These are phyloP conservation scores for Tuberolachnus salignus DNA, from an alignment of 2,888 invertebrate genomes.

Conservation along the genomic window DNA sequence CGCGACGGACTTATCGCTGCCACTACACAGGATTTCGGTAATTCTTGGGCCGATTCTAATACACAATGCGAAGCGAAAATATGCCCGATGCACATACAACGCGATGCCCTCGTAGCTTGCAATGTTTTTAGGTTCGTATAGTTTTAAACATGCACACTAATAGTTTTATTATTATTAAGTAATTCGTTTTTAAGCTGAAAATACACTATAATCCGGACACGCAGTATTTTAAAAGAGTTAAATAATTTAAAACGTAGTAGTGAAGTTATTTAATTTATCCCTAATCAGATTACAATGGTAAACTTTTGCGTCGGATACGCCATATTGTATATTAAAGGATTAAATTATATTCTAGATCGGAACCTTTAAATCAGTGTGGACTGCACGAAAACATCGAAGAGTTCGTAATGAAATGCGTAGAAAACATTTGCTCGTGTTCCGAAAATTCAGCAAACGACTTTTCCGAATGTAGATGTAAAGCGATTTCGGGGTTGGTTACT, in stretches of 20 bases:
- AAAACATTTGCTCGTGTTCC: constrained; percentile 77
- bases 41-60: constrained; percentile 69
- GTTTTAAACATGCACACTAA: background rate
- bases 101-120: constrained; percentile 73
- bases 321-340: constrained; percentile 1
- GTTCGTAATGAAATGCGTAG: constrained; percentile 75
- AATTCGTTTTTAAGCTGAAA: too few relatives aligned
- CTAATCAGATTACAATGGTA: too few relatives aligned
- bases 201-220: too few relatives aligned
- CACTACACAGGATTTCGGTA: constrained; percentile 75
- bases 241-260: too few relatives aligned
- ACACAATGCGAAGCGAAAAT: constrained; percentile 68
- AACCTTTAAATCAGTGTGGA: constrained; percentile 71
- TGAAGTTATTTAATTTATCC: too few relatives aligned
- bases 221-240: too few relatives aligned
- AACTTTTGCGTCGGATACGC: too few relatives aligned
- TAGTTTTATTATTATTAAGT: too few relatives aligned
- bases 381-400: constrained; percentile 71
- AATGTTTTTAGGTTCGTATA: constrained; percentile 63
- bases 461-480: constrained; percentile 71
- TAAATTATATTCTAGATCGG: constrained; percentile 62
- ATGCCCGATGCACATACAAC: constrained; percentile 70
- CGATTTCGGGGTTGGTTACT: constrained; percentile 74
- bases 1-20: constrained; percentile 71
- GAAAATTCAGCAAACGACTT: constrained; percentile 62